Evolutionary conservation across 2,888 invertebrate species (phyloP), one percentile per base, ranked within the genome.

Genomic region (Cerceris rybyensis): DNA sequence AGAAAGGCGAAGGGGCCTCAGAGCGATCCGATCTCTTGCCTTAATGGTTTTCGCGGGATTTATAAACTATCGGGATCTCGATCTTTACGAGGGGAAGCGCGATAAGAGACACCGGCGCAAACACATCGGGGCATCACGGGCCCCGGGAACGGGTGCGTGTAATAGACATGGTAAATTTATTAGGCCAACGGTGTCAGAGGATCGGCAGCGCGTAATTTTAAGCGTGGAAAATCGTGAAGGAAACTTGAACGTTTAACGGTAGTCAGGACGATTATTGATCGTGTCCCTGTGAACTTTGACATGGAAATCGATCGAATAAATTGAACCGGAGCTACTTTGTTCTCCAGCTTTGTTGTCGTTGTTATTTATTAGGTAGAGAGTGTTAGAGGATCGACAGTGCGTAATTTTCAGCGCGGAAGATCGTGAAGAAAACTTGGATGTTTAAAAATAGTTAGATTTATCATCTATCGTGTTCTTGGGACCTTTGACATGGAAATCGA

Each of bases 241-340:
- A 39, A 43, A 66, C 28, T 1, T 46, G 59, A 49, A 7, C 43
- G 16, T 55, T 41, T 46, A 65, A 61, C 65, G 77, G 63, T 64
- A 55, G 55, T 78, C 71, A 68, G 4, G 4, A 1, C 54, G 78
- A 65, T 67, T 50, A 60, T 65, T 57, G 17, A 49, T 43, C 50
- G 61, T 58, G 39, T 67, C 60, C 39, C 57, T 14, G 57, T 61
- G 76, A 64, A 64, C 70, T 68, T 79, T 78, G n/a, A n/a, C n/a
- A n/a, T n/a, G n/a, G n/a, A n/a, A 86, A 85, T 85, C 59, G 73
- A 46, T 65, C 70, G 72, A 75, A 79, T 85, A 84, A 84, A 85
- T 83, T 68, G 76, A 78, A 76, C 78, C 78, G 78, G 66, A 66
- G 42, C 77, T 65, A 75, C 52, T 57, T 11, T 57, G 60, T 55